Conservation (phyloP, 2,888 invertebrate species). For the Poecilobothrus nobilitatus region DNA sequence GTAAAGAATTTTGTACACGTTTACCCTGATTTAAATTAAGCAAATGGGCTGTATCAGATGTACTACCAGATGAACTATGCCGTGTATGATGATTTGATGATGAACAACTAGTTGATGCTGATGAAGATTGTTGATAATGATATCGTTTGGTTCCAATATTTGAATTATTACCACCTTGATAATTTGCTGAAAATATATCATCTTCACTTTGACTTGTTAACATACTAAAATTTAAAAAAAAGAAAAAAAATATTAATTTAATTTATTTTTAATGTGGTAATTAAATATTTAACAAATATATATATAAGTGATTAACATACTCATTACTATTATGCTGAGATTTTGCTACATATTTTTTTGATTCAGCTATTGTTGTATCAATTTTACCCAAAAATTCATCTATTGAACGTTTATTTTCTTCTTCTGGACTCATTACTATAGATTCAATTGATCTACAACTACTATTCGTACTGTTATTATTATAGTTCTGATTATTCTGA, state of each 20-base stretch:
- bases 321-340: slow-evolving; percentile 69
- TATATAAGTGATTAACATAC: slow-evolving; percentile 51
- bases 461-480: slow-evolving; percentile 31
- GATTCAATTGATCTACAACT: slow-evolving; percentile 46
- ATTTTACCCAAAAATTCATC: slow-evolving; percentile 75
- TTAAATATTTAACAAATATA: neutral
- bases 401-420: slow-evolving; percentile 65
- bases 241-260: slow-evolving; percentile 9
- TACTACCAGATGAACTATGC: slow-evolving; percentile 47
- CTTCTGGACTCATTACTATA: slow-evolving; percentile 54
- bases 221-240: slow-evolving; percentile 27
- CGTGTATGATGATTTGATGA: slow-evolving; percentile 34
- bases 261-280: too few species aligned
- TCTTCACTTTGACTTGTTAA: slow-evolving; percentile 40
- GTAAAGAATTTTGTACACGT: slow-evolving; percentile 69
- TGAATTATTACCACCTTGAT: slow-evolving; percentile 33
- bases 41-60: slow-evolving; percentile 43
- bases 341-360: slow-evolving; percentile 73
- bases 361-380: slow-evolving; percentile 74
- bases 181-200: slow-evolving; percentile 34
- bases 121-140: slow-evolving; percentile 26
- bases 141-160: slow-evolving; percentile 26
- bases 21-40: slow-evolving; percentile 69
- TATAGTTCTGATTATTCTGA: slow-evolving; percentile 19
- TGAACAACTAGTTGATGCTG: slow-evolving; percentile 37